A percentile compares a stretch with the other conserved stretches of the same genome.
These are phyloP conservation scores for Drosophila macrospina DNA, from an alignment of 2,888 invertebrate genomes.

Conservation along the genomic window DNA sequence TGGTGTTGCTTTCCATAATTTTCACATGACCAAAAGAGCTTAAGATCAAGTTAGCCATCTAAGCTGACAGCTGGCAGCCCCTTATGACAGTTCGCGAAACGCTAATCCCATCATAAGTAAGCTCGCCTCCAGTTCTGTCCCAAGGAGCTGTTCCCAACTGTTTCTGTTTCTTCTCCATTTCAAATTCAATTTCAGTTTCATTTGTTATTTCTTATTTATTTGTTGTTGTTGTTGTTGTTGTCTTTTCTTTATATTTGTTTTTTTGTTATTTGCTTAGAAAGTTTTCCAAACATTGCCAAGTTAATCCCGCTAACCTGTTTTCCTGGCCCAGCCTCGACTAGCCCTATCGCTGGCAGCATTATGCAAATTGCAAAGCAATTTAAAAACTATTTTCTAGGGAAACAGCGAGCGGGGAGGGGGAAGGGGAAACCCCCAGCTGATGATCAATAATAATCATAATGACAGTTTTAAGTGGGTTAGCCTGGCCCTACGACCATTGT, in stretches of 20 bases:
- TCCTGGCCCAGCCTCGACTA: conserved; percentile 17
- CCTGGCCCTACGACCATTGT: conserved; percentile 47
- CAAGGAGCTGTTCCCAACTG: conserved; percentile 5
- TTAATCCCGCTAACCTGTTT: conserved; percentile 76
- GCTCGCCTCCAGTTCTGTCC: conserved; percentile 35
- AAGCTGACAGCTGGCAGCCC: conserved; percentile 77
- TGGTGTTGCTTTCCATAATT: conserved; percentile 68
- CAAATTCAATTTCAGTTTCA: conserved; percentile 65
- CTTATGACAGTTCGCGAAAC: conserved; percentile 71
- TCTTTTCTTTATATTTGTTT: conserved; percentile 6
- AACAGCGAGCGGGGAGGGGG: neutral
- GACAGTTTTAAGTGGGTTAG: conserved; percentile 79
- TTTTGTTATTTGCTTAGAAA: conserved; percentile 67
- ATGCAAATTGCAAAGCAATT: conserved; percentile 63
- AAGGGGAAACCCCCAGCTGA: conserved; percentile 27
- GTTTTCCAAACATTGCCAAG: conserved; percentile 76
- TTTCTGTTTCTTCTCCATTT: conserved; percentile 49
- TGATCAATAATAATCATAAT: conserved; percentile 80
- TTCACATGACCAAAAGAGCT: conserved; percentile 80
- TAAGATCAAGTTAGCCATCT: conserved; percentile 79
- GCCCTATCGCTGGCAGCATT: conserved; percentile 52
- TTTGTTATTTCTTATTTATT: conserved; percentile 45
- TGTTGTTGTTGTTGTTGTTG: neutral
- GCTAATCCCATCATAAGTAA: conserved; percentile 75
- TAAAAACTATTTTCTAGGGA: conserved; percentile 42